Base-by-base conservation (phyloP, 2,113 vertebrate species). In the Varanus salvator region DNA sequence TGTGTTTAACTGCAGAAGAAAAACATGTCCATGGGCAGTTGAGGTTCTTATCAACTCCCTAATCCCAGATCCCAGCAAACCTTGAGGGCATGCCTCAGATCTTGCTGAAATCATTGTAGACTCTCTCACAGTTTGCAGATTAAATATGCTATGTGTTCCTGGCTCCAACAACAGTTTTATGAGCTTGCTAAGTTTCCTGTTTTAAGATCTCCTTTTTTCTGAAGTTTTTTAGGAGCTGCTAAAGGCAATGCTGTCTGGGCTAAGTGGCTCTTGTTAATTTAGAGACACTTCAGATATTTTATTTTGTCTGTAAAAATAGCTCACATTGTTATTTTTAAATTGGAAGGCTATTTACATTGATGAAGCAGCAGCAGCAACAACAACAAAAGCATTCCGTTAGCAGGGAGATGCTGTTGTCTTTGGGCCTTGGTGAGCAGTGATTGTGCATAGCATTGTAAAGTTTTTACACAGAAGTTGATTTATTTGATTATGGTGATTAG, bases 11-110 rank as follows among this genome's bases (percentile, higher is more conserved):
- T 97, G 96, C 97, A 98, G 98, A 98, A 98, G 97, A 98, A 98
- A 98, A 98, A 97, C 98, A 98, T 97, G 97, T 97, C 97, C 97
- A 97, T 97, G 97, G 97, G 97, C 96, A 97, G 97, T 94, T 94
- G 95, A 98, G 97, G 98, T 98, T 98, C 98, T 98, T 98, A 98
- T 98, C 97, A 98, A 97, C 97, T 98, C 97, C 97, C 97, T 98
- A 99, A 99, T 99, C 99, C 98, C 98, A 98, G 98, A 98, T 98
- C 98, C 98, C 98, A 98, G 98, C 98, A 98, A 98, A 98, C 98
- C 99, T 99, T 98, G 98, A 99, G 99, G 99, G 98, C 98, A 99
- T 98, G 98, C 98, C 98, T 99, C 98, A 99, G 98, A 99, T 99
- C 98, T 99, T 96, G 94, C 97, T 98, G 97, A 98, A 98, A 98